These are phyloP conservation scores for Luehdorfia chinensis DNA, from an alignment of 1,140 invertebrate species.

Conservation along the genomic window DNA sequence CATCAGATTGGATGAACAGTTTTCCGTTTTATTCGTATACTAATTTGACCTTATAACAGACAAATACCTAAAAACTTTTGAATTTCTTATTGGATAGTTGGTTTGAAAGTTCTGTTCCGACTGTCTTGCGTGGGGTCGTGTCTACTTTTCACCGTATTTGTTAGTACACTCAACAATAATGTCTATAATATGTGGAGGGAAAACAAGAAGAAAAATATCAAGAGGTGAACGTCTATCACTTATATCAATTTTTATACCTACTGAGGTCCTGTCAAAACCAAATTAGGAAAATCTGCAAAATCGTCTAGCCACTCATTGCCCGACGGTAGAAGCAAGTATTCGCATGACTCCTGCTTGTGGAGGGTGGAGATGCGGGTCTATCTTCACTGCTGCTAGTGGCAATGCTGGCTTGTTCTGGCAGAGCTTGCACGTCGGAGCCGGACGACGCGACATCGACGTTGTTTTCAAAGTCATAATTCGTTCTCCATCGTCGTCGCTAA, in stretches of 20 bases:
- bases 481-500: conserved; percentile 3
- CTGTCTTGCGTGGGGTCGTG: conserved; percentile 16
- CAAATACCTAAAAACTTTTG: conserved; percentile 34
- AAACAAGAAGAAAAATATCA: conserved; percentile 12
- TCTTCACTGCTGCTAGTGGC: conserved; percentile 7
- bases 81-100: conserved; percentile 21
- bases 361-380: too few species aligned
- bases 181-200: conserved; percentile 4
- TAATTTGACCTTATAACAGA: conserved; percentile 31
- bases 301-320: conserved; percentile 10
- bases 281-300: conserved; percentile 10
- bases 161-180: conserved; percentile 9
- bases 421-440: conserved; percentile 8
- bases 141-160: conserved; percentile 7
- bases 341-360: conserved; percentile 5
- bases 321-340: conserved; percentile 5
- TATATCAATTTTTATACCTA: conserved; percentile 13
- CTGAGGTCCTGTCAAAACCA: conserved; percentile 9
- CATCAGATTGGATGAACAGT: conserved; percentile 30
- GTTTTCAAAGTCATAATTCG: conserved; percentile 16
- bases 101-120: conserved; percentile 14
- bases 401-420: conserved; percentile 13
- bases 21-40: conserved; percentile 29
- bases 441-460: conserved; percentile 14
- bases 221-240: conserved; percentile 7